Evolutionary conservation across 2,888 invertebrate genomes (phyloP), one percentile per base, ranked within the genome.

Genomic region (Unio pictorum): DNA sequence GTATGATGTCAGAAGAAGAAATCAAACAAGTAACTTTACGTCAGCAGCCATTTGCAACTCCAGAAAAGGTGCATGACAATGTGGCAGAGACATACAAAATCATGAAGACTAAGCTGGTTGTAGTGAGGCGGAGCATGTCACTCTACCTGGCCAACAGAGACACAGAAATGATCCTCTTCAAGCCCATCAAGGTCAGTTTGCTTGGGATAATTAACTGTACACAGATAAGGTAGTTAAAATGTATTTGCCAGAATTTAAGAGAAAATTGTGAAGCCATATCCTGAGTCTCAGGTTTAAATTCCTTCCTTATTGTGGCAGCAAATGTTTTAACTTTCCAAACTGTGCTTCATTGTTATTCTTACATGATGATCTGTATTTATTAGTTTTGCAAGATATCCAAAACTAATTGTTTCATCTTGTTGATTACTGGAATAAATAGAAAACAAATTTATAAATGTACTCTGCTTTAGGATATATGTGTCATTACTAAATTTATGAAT

Each of bases 141-240:
- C 92, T 99, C 1, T 99, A 99, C 90, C 92, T 99, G 67, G 96
- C 98, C 20, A 99, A 98, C 90, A 93, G 95, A 80, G 99, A 99
- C 89, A 99, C 99, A 0, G 99, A 99, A 90, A 96, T 96, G 83
- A 98, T 99, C 84, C 92, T 99, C 17, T 97, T 99, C 85, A 93
- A 97, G 69, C 98, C 98, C 3, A 95, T 99, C 64, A 94, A 95
- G 91, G 95, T 95, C 87, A 23, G 23, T 23, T 23, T 23, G 23
- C 45, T 3, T 45, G 45, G 45, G 3, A 45, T 45, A 45, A 3
- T 45, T 45, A 45, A 45, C 8, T 45, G 3, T 45, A 15, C 45
- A 45, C 15, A 15, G 45, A 0, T 11, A 45, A 15, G 45, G 45
- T 15, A 45, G 45, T 45, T 45, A 11, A 15, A 45, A 45, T 45